phyloP scores from a whole-genome alignment of 2,113 vertebrate species.

The Arenaria interpres region DNA sequence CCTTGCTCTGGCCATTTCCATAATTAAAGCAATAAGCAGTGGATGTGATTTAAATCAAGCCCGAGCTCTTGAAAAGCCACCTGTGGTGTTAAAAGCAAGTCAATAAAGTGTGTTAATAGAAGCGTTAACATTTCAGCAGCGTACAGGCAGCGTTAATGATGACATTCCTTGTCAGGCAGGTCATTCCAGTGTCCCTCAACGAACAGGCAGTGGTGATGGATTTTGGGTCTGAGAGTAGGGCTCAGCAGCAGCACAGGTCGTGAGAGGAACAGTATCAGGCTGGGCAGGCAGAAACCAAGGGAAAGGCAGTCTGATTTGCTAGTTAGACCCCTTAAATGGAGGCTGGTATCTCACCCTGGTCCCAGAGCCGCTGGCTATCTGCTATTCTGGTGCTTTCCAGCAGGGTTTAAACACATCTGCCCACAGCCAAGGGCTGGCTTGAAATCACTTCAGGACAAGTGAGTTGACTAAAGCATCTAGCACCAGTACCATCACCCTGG shows the following conservation, averaged over 20 bases:
- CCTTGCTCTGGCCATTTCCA: slow-evolving; percentile 29
- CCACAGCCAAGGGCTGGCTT: neutral
- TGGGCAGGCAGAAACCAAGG: neutral
- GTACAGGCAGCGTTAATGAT: neutral
- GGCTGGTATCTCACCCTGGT: neutral
- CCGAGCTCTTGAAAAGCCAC: slow-evolving; percentile 54
- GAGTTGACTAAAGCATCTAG: neutral
- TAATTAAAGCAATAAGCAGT: slow-evolving; percentile 46
- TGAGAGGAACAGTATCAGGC: neutral
- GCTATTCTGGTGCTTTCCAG: neutral
- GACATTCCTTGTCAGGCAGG: neutral
- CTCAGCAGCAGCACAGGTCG: neutral
- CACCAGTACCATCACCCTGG: neutral
- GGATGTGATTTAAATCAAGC: slow-evolving; percentile 45
- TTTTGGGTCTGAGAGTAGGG: neutral
- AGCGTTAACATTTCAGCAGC: slow-evolving; percentile 20
- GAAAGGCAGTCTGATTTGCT: neutral
- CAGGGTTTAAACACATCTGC: neutral
- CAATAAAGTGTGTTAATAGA: slow-evolving; percentile 45
- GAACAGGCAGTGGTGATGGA: neutral
- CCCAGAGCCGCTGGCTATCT: neutral
- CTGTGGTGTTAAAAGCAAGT: slow-evolving; percentile 67
- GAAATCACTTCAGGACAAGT: neutral
- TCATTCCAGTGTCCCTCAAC: neutral
- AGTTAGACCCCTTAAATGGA: neutral